Evolutionary conservation across 2,888 invertebrate genomes (phyloP).

Genomic region (Drosophila longiperda): DNA sequence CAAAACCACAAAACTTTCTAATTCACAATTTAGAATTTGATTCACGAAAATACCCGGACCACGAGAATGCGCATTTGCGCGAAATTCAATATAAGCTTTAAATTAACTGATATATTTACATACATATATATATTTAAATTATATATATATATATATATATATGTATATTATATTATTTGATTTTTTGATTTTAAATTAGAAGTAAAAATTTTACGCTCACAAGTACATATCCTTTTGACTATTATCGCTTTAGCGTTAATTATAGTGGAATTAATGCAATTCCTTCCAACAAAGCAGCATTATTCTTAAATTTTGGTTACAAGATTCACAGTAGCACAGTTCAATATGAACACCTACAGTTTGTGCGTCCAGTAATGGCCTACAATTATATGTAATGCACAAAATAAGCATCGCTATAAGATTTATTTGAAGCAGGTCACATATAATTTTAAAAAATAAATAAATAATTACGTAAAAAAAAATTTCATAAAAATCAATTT

Average conservation of each 20-base stretch:
- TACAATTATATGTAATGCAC: neutral
- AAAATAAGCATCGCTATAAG: neutral
- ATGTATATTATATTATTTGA: neutral
- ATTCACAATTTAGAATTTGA: neutral
- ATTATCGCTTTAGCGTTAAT: no score
- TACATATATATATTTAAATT: neutral
- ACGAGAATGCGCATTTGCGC: neutral
- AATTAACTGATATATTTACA: neutral
- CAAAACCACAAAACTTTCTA: neutral
- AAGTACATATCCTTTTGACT: no score
- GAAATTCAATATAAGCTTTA: neutral
- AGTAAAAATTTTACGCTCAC: neutral
- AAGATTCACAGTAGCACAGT: no score
- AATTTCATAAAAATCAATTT: neutral
- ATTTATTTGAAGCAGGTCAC: neutral
- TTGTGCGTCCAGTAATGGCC: neutral
- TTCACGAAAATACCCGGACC: neutral
- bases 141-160: no score
- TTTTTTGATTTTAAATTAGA: neutral
- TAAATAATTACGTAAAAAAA: neutral
- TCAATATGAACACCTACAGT: no score
- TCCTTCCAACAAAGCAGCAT: no score
- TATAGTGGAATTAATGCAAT: neutral
- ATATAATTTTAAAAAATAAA: neutral
- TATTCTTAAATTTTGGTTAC: neutral